Conservation (phyloP, 2,113 vertebrate species). For the Mola mola region DNA sequence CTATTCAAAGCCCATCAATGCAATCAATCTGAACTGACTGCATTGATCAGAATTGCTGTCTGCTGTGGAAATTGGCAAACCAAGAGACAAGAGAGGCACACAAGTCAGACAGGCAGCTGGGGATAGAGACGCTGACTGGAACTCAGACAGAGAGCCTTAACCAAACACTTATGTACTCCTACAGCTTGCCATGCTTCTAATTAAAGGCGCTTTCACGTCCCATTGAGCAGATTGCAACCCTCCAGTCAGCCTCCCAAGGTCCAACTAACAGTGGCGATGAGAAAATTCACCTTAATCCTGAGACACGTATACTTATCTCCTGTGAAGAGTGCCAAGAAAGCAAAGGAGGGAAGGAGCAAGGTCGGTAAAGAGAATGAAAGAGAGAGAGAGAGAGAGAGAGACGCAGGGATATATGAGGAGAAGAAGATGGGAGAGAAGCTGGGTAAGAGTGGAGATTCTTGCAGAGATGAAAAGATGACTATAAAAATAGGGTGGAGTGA, state of each 20-base stretch:
- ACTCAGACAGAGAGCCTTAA: conserved; percentile 18
- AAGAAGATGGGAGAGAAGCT: not conserved
- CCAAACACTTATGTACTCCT: conserved; percentile 32
- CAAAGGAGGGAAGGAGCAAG: conserved; percentile 3
- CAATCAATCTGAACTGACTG: conserved; percentile 4
- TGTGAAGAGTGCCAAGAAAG: conserved; percentile 17
- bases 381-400: conserved; percentile 12
- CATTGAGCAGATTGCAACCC: conserved; percentile 47
- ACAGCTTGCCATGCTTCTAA: conserved; percentile 37
- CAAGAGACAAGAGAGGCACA: conserved; percentile 6
- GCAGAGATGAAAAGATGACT: not conserved
- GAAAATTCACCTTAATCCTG: conserved; percentile 48
- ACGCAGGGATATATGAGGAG: conserved; percentile 11
- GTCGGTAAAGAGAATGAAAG: conserved; percentile 2
- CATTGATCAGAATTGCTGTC: conserved; percentile 9
- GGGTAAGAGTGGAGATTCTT: not conserved
- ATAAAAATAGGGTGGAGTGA: conserved; percentile 3
- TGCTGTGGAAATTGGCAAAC: conserved; percentile 24
- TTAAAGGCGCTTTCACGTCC: conserved; percentile 54
- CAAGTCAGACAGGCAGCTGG: conserved; percentile 19
- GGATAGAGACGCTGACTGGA: not conserved
- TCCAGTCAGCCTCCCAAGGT: conserved; percentile 1
- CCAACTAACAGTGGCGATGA: conserved; percentile 13
- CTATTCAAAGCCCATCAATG: conserved; percentile 30
- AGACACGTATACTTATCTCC: conserved; percentile 36